Evolutionary conservation across 2,888 invertebrate genomes (phyloP), one percentile per base, ranked within the genome.

Genomic region (Leucophora obtusa): DNA sequence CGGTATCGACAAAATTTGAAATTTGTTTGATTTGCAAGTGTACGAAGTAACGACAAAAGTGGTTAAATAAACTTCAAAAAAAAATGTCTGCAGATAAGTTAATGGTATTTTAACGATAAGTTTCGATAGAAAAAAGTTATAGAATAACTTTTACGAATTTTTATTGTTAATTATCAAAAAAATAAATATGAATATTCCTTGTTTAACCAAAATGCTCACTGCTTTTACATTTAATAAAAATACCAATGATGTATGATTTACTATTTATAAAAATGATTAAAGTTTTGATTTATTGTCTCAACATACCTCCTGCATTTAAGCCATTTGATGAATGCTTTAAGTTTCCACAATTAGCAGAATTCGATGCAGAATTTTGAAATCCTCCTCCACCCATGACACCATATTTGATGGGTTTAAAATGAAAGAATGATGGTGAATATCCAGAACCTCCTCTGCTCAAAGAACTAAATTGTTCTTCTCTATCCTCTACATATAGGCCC

Each of bases 391-490:
- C 91, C 90, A 94, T 94, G 87, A 94, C 92, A 83, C 94, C 94
- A 87, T 95, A 94, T 88, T 96, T 95, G 83, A 95, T 93, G 56
- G 97, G 97, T 90, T 97, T 97, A 91, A 97, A 96, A 92, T 97
- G 97, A 90, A 97, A 96, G 91, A 97, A 97, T 14, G 96, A 96
- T 7, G 97, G 97, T 74, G 96, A 96, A 90, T 96, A 96, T 77
- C 96, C 95, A 60, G 96, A 96, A 70, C 94, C 95, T 77, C 93
- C 93, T 77, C 93, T 92, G 87, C 94, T 94, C 84, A 96, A 90
- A 66, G 96, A 95, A 90, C 96, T 96, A 84, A 96, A 94, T 73
- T 95, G 93, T 85, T 96, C 96, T 85, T 96, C 96, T 79, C 96
- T 92, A 89, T 95, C 96, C 86, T 95, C 95, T 83, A 94, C 93